A percentile compares a stretch with the other conserved stretches of the same genome.
Evolutionary conservation across 2,797 vertebrate species (phyloP).

Genomic region (Phaenicophaeus curvirostris): DNA sequence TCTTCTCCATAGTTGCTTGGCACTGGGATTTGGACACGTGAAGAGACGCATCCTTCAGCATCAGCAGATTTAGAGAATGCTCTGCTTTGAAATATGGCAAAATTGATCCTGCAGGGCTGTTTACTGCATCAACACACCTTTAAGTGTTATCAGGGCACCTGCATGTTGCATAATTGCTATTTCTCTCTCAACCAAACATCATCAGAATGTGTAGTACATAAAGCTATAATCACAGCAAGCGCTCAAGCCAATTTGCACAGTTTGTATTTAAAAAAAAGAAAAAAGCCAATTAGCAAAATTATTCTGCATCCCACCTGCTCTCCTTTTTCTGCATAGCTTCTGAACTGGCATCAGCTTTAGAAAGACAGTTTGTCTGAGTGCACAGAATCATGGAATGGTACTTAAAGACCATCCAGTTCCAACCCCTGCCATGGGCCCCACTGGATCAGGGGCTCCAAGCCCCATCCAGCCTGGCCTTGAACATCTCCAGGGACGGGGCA

Average conservation of each 20-base stretch:
- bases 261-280: background rate
- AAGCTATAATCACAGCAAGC: conserved; percentile 2
- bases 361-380: background rate
- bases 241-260: conserved; percentile 36
- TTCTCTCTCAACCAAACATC: conserved; percentile 14
- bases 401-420: too few species aligned
- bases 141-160: conserved; percentile 37
- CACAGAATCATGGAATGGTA: too few species aligned
- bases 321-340: background rate
- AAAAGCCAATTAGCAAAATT: background rate
- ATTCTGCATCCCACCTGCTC: background rate
- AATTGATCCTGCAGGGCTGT: conserved; percentile 65
- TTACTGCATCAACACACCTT: conserved; percentile 43
- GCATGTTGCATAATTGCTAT: conserved; percentile 23
- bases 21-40: background rate
- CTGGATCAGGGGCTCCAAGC: too few species aligned
- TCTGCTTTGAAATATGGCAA: conserved; percentile 24
- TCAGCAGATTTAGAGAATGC: conserved; percentile 35
- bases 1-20: background rate
- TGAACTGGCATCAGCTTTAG: background rate
- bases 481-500: too few species aligned
- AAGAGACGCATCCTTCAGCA: conserved; percentile 40
- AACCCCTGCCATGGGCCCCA: too few species aligned
- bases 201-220: conserved; percentile 35
- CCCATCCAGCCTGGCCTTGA: too few species aligned